A percentile compares a stretch with the other conserved stretches of the same genome.
phyloP scores from a whole-genome alignment of 2,113 vertebrate species.

The Phyllopteryx taeniolatus region DNA sequence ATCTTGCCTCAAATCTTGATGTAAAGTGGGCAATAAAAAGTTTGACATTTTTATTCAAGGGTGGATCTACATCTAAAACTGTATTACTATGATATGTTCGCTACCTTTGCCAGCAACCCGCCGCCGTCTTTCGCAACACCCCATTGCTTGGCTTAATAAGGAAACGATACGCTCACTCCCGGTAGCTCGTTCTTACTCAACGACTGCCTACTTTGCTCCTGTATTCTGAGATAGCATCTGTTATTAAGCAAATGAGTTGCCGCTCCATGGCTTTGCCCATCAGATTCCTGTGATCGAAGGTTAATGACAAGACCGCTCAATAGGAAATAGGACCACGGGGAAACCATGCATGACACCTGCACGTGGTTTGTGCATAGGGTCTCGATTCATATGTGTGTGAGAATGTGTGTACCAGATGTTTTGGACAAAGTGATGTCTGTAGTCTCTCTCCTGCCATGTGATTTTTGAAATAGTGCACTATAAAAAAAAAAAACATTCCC shows the following conservation, averaged over 20 bases:
- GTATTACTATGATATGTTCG: slow-evolving; percentile 5
- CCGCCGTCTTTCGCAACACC: slow-evolving; percentile 10
- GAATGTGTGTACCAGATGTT: slow-evolving; percentile 39
- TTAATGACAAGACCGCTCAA: slow-evolving; percentile 58
- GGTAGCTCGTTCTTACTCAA: slow-evolving; percentile 33
- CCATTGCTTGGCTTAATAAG: slow-evolving; percentile 39
- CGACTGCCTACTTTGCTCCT: slow-evolving; percentile 44
- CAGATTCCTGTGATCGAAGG: slow-evolving; percentile 62
- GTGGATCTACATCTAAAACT: background rate
- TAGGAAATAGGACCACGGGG: slow-evolving; percentile 18
- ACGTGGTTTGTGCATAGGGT: slow-evolving; percentile 23
- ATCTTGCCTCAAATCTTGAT: slow-evolving; percentile 13
- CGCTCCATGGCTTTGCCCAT: slow-evolving; percentile 52
- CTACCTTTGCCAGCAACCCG: background rate
- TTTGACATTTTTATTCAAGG: background rate
- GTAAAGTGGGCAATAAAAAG: slow-evolving; percentile 1
- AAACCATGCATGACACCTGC: slow-evolving; percentile 19
- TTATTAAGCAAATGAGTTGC: slow-evolving; percentile 65
- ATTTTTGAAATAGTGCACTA: too few relatives aligned
- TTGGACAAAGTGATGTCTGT: background rate
- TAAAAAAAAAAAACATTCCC: too few relatives aligned
- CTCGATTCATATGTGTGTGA: slow-evolving; percentile 11
- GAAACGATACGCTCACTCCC: slow-evolving; percentile 22
- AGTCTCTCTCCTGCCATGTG: background rate
- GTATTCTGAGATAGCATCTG: slow-evolving; percentile 36